Conservation (phyloP, 1,140 invertebrate species). For the Eubasilissa regina region DNA sequence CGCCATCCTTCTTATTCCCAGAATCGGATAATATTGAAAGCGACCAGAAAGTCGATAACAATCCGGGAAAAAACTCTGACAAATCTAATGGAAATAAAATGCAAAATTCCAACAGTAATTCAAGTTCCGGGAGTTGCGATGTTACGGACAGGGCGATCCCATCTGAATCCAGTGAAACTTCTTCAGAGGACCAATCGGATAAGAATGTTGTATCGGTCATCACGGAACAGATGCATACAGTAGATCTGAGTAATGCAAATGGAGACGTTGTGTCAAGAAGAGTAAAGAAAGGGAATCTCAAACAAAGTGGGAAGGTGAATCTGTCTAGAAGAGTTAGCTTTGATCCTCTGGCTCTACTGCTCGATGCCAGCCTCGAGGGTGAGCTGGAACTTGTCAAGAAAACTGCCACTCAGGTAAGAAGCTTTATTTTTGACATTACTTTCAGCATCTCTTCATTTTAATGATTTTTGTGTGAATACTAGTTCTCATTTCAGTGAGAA, state of each 20-base stretch:
- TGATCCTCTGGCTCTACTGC: constrained; percentile 94
- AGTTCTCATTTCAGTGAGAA: too few relatives aligned
- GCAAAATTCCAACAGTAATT: constrained; percentile 58
- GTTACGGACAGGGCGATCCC: constrained; percentile 63
- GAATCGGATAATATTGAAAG: constrained; percentile 76
- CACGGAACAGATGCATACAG: constrained; percentile 69
- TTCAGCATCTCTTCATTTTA: not conserved
- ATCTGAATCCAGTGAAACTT: constrained; percentile 55
- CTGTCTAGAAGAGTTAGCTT: constrained; percentile 92
- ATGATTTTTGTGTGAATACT: too few relatives aligned
- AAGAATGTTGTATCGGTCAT: constrained; percentile 69
- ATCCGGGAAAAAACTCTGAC: constrained; percentile 61
- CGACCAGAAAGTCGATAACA: constrained; percentile 63
- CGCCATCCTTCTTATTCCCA: constrained; percentile 84
- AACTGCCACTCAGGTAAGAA: constrained; percentile 89
- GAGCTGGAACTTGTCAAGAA: constrained; percentile 97
- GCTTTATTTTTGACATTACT: constrained; percentile 9
- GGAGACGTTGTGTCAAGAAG: constrained; percentile 73
- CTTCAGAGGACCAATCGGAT: constrained; percentile 70
- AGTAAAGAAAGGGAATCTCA: constrained; percentile 84
- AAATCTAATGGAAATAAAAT: constrained; percentile 59
- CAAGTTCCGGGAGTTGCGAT: constrained; percentile 68
- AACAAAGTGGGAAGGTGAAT: constrained; percentile 80
- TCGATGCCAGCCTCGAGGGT: constrained; percentile 98
- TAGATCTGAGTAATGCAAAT: constrained; percentile 73